These are phyloP conservation scores for Tringa solitaria DNA, from an alignment of 2,113 vertebrate species.

Conservation along the genomic window DNA sequence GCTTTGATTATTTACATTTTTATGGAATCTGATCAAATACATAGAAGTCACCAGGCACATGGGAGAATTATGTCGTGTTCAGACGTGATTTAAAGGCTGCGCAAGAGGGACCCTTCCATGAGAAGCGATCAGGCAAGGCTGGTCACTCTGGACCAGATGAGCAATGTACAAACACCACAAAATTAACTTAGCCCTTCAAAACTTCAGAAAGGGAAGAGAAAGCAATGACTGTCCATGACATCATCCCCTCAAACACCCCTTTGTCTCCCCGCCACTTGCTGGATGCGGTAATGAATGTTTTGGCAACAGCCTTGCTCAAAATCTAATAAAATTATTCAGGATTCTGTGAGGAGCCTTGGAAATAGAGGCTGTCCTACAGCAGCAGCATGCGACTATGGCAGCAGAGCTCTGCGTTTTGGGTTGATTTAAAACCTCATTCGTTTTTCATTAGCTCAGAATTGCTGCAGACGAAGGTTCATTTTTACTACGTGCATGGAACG, in stretches of 20 bases:
- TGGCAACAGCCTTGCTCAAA: constrained; percentile 45
- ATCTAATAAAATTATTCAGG: constrained; percentile 45
- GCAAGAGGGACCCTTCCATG: constrained; percentile 56
- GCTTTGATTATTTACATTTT: constrained; percentile 82
- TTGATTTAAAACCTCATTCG: constrained; percentile 69
- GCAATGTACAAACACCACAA: not conserved
- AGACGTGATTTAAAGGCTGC: constrained; percentile 70
- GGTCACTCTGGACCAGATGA: constrained; percentile 61
- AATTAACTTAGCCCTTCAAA: not conserved
- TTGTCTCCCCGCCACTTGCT: accelerated
- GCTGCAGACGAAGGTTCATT: constrained; percentile 60
- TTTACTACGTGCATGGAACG: constrained; percentile 25
- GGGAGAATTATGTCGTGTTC: constrained; percentile 73
- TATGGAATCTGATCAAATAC: constrained; percentile 78
- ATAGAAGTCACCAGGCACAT: constrained; percentile 67
- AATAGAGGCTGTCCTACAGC: constrained; percentile 48
- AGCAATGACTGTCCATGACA: not conserved
- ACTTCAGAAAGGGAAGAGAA: not conserved
- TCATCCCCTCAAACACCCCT: not conserved
- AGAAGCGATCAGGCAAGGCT: constrained; percentile 43
- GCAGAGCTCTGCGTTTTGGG: constrained; percentile 4
- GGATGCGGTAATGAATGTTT: constrained; percentile 4
- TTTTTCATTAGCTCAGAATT: constrained; percentile 69
- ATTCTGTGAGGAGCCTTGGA: constrained; percentile 32
- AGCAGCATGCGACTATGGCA: not conserved